Evolutionary conservation across 2,797 vertebrate genomes (phyloP).

Genomic region (Tenualosa thibaudeaui): DNA sequence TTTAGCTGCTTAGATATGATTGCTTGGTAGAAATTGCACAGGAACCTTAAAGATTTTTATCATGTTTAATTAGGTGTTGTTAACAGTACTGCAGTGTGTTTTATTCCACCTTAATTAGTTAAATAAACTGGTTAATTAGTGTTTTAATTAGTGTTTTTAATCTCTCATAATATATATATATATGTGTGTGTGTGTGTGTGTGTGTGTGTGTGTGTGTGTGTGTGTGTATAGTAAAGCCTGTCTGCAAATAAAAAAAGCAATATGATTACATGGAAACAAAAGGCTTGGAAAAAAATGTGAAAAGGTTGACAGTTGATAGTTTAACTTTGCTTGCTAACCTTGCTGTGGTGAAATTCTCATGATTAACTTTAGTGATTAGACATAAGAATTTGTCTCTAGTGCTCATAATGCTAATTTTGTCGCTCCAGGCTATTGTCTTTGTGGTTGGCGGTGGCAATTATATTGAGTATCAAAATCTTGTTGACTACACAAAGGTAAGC

Average conservation of each 20-base stretch:
- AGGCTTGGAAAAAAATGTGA: not conserved
- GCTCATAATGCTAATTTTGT: not conserved
- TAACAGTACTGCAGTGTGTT: not conserved
- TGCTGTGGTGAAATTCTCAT: not conserved
- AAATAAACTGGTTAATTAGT: not conserved
- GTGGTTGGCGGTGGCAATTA: conserved; percentile 98
- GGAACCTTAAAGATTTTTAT: not conserved
- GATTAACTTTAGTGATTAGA: not conserved
- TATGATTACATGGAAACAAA: not conserved
- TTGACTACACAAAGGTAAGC: conserved; percentile 92
- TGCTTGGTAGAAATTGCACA: not conserved
- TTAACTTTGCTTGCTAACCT: not conserved
- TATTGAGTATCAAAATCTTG: conserved; percentile 97
- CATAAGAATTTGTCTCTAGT: not conserved
- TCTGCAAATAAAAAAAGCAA: too few species aligned
- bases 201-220: too few species aligned
- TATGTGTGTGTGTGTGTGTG: too few species aligned
- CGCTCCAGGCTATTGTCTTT: conserved; percentile 90
- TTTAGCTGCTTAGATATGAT: not conserved
- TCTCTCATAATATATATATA: too few species aligned
- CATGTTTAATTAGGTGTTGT: not conserved
- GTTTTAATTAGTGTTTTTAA: too few species aligned
- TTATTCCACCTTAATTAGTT: not conserved
- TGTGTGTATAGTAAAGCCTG: too few species aligned
- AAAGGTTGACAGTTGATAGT: not conserved